These are phyloP conservation scores for Aurelia sp. DNA, from an alignment of 30 jellyfish, hydroid and myxozoan species.

Conservation along the genomic window DNA sequence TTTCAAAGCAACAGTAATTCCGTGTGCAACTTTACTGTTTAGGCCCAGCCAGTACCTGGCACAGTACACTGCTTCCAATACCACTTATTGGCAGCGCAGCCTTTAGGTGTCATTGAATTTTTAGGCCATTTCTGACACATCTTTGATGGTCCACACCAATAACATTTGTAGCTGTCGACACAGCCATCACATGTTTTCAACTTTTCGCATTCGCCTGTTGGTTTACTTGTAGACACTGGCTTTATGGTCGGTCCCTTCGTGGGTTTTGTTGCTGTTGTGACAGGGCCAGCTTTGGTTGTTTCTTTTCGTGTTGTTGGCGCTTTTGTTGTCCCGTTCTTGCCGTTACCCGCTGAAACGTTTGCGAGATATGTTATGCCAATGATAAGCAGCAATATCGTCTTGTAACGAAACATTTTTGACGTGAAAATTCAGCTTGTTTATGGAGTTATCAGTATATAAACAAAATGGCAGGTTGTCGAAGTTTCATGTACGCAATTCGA, in stretches of 20 bases:
- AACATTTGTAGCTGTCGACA: constrained; percentile 70
- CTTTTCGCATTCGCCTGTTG: constrained; percentile 48
- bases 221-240: constrained; percentile 1
- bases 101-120: constrained; percentile 62
- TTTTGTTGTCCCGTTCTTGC: constrained; percentile 6
- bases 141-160: constrained; percentile 94
- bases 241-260: background rate
- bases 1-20: background rate
- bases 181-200: constrained; percentile 67
- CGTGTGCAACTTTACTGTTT: background rate
- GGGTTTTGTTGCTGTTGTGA: constrained; percentile 49
- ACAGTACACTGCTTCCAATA: constrained; percentile 95
- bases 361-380: too few relatives aligned
- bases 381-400: too few relatives aligned
- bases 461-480: too few relatives aligned
- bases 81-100: constrained; percentile 89
- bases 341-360: too few relatives aligned
- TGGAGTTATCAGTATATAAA: too few relatives aligned
- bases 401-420: background rate
- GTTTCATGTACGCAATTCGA: too few relatives aligned
- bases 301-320: constrained; percentile 3
- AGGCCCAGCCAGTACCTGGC: constrained; percentile 72
- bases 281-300: background rate
- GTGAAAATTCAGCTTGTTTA: background rate
- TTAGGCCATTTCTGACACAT: constrained; percentile 75